Conservation (phyloP, 2,888 invertebrate species). For the Cinara cedri region DNA sequence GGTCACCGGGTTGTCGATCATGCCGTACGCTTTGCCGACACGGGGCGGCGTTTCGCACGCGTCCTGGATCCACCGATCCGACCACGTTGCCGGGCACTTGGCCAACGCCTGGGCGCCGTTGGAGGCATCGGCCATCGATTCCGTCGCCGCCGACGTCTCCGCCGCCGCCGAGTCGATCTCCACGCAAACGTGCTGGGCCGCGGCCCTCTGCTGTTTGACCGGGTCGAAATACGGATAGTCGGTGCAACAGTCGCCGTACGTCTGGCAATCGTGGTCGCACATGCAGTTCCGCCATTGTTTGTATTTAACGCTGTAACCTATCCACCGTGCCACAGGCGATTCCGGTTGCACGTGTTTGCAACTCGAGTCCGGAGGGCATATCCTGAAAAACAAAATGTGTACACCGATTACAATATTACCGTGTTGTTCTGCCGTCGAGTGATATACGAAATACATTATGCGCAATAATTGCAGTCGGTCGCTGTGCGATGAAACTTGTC, state of each 20-base stretch:
- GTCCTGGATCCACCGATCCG: constrained; percentile 59
- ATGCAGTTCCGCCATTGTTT: constrained; percentile 62
- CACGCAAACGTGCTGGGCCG: constrained; percentile 63
- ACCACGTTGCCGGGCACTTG: constrained; percentile 63
- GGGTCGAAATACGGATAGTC: constrained; percentile 62
- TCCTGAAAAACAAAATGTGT: constrained; percentile 14
- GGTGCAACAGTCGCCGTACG: constrained; percentile 65
- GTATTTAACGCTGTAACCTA: neutral
- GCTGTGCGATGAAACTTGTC: neutral
- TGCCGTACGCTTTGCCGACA: constrained; percentile 57
- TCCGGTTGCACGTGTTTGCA: neutral
- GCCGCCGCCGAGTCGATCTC: constrained; percentile 61
- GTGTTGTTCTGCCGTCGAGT: too few relatives aligned
- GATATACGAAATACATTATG: neutral
- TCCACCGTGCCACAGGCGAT: neutral
- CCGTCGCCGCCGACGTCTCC: too few relatives aligned
- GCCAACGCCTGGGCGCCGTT: constrained; percentile 64
- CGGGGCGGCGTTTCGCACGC: constrained; percentile 60
- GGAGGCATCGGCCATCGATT: too few relatives aligned
- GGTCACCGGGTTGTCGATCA: constrained; percentile 60
- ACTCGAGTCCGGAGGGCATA: constrained; percentile 33
- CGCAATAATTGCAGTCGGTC: neutral
- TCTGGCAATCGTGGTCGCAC: constrained; percentile 64
- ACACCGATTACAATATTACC: too few relatives aligned
- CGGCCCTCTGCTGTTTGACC: constrained; percentile 61